Base-by-base conservation (phyloP, 2,888 invertebrate species). In the Ectemnius continuus region DNA sequence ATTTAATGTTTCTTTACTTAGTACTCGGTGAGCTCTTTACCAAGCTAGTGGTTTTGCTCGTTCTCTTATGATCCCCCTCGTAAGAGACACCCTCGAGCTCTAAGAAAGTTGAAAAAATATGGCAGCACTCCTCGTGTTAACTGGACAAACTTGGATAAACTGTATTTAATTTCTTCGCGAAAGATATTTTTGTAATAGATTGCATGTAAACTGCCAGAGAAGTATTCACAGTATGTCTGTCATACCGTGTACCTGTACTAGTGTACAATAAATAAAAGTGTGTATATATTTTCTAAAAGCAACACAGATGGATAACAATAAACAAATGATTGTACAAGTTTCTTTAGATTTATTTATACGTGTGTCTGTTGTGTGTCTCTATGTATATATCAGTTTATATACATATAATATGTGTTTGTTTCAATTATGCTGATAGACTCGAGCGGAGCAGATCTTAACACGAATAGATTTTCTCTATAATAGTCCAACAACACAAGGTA, bases 391-490 rank as follows among this genome's bases (percentile, higher is more conserved):
- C 71, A 81, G 81, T 78, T 78, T 80, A 73, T 79, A 72, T 79
- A 72, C 80, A 80, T 78, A 70, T 66, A 73, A 73, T 74, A 79
- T 78, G 73, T 79, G 74, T 76, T 83, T 80, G 68, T 80, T 78
- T 82, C 66, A 36, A 36, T 81, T 75, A 78, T 75, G 81, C 71
- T 71, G 73, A 85, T 85, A 86, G 80, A 86, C 74, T 87, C 82
- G 83, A 85, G 85, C 83, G 77, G 79, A 80, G 84, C 79, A 85
- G 74, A 83, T 80, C 77, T 85, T 83, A 89, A 89, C 88, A 88
- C 83, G 82, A 83, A 88, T 89, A 89, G 81, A 89, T 81, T 86
- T 36, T 86, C 82, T 88, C 78, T 87, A 83, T 78, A 86, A 85
- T 77, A 84, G 72, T 84, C 78, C 79, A 89, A 88, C 87, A 85